phyloP scores from a whole-genome alignment of 2,888 invertebrate species.

The Eurois occulta region DNA sequence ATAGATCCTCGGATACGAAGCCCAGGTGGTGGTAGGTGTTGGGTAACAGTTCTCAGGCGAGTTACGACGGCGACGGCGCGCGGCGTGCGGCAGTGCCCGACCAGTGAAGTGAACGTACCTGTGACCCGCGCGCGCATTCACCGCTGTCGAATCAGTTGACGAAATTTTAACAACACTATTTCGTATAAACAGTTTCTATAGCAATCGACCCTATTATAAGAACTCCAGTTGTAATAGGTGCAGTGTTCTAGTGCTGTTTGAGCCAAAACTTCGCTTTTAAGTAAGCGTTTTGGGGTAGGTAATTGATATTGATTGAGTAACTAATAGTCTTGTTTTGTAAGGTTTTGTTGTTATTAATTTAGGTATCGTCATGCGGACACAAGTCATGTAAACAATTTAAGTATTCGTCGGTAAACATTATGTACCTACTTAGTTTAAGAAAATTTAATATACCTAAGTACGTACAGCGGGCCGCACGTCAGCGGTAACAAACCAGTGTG shows the following conservation, averaged over 20 bases:
- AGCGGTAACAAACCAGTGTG: neutral
- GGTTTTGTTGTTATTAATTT: constrained; percentile 6
- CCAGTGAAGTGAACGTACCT: constrained; percentile 60
- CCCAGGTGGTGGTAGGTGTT: constrained; percentile 59
- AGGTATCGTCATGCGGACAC: neutral
- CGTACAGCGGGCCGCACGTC: neutral
- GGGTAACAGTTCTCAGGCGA: constrained; percentile 60
- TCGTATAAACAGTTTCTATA: constrained; percentile 35
- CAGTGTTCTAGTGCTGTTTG: constrained; percentile 51
- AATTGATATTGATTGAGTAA: constrained; percentile 31
- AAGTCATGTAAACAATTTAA: neutral
- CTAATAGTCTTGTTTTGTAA: constrained; percentile 18
- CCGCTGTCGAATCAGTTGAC: constrained; percentile 35
- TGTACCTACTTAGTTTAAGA: neutral
- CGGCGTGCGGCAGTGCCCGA: constrained; percentile 32
- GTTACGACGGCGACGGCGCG: constrained; percentile 46
- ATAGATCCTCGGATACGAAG: constrained; percentile 37
- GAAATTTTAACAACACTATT: constrained; percentile 54
- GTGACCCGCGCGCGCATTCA: constrained; percentile 57
- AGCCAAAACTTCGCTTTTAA: constrained; percentile 8
- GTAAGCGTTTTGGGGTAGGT: constrained; percentile 33
- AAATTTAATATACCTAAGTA: neutral
- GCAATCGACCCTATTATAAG: constrained; percentile 25
- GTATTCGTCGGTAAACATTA: neutral
- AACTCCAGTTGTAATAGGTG: constrained; percentile 49